Percentiles rank a stretch among this genome's conserved stretches.
These are phyloP conservation scores for Rafetus swinhoei DNA, from an alignment of 2,113 vertebrate species.

Conservation along the genomic window DNA sequence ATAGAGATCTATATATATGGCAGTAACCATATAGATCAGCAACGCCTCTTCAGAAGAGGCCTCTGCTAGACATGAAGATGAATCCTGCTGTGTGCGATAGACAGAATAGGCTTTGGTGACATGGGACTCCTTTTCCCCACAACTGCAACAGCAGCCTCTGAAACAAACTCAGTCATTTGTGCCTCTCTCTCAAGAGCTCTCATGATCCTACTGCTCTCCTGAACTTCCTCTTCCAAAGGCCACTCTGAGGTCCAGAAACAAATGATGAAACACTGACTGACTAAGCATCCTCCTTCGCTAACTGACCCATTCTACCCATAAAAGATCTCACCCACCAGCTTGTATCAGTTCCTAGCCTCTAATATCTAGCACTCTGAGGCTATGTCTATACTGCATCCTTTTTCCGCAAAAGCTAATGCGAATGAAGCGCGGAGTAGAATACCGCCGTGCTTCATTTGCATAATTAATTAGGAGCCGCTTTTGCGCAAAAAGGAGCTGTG, in stretches of 20 bases:
- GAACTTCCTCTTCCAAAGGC: background rate
- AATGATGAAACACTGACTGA: background rate
- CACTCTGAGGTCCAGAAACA: background rate
- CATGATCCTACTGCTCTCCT: background rate
- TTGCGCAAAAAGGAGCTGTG: too few relatives aligned
- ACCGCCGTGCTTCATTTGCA: too few relatives aligned
- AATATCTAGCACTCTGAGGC: too few relatives aligned
- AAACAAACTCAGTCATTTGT: rapidly evolving
- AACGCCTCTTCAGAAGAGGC: background rate
- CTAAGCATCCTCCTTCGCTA: too few relatives aligned
- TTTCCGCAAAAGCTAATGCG: too few relatives aligned
- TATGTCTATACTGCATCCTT: too few relatives aligned
- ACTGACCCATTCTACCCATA: too few relatives aligned
- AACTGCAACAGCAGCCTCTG: background rate
- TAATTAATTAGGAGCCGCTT: too few relatives aligned
- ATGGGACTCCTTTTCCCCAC: background rate
- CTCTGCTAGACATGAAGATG: background rate
- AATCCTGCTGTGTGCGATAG: background rate
- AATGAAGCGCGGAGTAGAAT: too few relatives aligned
- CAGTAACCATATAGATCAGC: background rate
- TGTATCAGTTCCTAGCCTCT: background rate
- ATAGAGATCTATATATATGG: background rate
- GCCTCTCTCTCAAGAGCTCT: too few relatives aligned
- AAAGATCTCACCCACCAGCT: too few relatives aligned
- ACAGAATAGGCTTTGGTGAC: background rate